Evolutionary conservation across 2,797 vertebrate species (phyloP).

Genomic region (Todus mexicanus): DNA sequence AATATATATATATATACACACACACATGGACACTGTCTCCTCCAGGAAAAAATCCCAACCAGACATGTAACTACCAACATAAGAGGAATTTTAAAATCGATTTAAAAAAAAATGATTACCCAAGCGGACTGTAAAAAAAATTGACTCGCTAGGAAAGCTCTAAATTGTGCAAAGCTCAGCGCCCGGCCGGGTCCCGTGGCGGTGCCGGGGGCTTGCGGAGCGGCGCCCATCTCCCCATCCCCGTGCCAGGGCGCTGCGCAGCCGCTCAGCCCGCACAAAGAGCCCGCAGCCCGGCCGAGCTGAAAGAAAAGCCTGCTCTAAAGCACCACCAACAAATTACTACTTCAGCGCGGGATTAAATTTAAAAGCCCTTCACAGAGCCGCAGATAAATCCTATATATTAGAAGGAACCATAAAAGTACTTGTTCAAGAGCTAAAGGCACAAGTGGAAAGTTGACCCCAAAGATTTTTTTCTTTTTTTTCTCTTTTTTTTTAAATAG

Average conservation of each 20-base stretch:
- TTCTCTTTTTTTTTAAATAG: constrained; percentile 64
- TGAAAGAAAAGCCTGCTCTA: constrained; percentile 65
- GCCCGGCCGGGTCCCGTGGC: too few relatives aligned
- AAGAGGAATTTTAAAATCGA: not conserved
- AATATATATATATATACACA: too few relatives aligned
- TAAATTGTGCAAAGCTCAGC: too few relatives aligned
- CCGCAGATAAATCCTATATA: constrained; percentile 72
- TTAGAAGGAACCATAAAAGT: constrained; percentile 72
- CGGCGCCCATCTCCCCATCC: too few relatives aligned
- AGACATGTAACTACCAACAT: fast-evolving
- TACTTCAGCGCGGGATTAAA: constrained; percentile 71
- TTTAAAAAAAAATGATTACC: not conserved
- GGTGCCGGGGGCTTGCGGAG: too few relatives aligned
- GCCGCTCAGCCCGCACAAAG: constrained; percentile 55
- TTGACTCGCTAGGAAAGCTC: too few relatives aligned
- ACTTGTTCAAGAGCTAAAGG: constrained; percentile 69
- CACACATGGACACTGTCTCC: not conserved
- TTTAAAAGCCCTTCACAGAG: constrained; percentile 75
- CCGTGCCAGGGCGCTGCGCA: too few relatives aligned
- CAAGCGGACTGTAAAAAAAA: not conserved
- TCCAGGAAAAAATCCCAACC: not conserved
- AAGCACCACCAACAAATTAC: constrained; percentile 72
- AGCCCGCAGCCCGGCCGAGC: constrained; percentile 44
- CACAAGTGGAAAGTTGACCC: constrained; percentile 78
- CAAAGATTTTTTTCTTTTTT: constrained; percentile 59